phyloP scores from a whole-genome alignment of 2,888 invertebrate genomes.

The Tetragnatha montana region DNA sequence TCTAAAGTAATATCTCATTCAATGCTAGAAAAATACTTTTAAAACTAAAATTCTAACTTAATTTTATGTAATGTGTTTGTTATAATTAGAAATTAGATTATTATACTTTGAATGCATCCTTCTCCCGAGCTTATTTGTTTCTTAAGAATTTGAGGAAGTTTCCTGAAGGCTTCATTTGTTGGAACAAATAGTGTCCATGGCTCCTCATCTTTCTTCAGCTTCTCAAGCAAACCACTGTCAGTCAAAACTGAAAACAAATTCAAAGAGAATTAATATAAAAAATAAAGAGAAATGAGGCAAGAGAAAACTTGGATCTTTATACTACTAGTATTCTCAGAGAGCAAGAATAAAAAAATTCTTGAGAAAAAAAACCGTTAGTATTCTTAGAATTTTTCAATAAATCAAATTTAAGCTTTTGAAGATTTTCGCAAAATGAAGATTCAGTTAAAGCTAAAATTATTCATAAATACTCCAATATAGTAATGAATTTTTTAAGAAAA shows the following conservation, averaged over 20 bases:
- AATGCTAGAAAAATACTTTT: too few relatives aligned
- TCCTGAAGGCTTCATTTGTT: conserved; percentile 82
- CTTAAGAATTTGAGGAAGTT: conserved; percentile 74
- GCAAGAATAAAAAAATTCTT: too few relatives aligned
- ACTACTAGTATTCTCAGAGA: not conserved
- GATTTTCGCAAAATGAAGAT: too few relatives aligned
- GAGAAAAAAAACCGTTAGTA: too few relatives aligned
- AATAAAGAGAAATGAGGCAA: not conserved
- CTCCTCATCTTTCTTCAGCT: conserved; percentile 78
- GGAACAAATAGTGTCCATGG: conserved; percentile 81
- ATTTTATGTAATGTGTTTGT: too few relatives aligned
- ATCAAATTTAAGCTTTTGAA: too few relatives aligned
- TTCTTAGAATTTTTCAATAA: too few relatives aligned
- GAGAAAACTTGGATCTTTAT: not conserved
- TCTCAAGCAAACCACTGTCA: conserved; percentile 79
- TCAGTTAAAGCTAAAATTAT: too few relatives aligned
- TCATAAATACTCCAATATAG: too few relatives aligned
- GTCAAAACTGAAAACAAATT: conserved; percentile 78
- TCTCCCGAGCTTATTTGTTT: conserved; percentile 62
- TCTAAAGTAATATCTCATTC: too few relatives aligned
- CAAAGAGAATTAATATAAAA: not conserved
- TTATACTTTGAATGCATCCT: conserved; percentile 63
- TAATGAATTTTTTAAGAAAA: too few relatives aligned
- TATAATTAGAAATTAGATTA: not conserved
- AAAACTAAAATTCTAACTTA: too few relatives aligned